These are phyloP conservation scores for Alosa alosa DNA, from an alignment of 2,113 vertebrate genomes.

Conservation along the genomic window DNA sequence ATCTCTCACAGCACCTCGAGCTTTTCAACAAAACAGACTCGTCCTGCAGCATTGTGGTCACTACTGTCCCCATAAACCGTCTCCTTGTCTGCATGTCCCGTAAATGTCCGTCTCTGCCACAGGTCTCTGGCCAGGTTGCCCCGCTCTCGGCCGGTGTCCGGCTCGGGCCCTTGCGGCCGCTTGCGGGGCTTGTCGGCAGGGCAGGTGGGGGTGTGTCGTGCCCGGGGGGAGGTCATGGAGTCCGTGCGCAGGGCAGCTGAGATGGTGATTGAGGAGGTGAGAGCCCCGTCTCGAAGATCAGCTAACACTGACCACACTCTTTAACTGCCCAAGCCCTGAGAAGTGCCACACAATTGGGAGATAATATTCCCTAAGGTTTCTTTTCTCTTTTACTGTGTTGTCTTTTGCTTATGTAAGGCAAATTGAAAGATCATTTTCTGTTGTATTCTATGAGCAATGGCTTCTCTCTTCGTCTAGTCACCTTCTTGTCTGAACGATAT, in stretches of 20 bases:
- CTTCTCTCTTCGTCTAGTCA: background rate
- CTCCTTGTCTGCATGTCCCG: background rate
- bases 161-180: constrained; percentile 63
- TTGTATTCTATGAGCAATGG: background rate
- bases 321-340: background rate
- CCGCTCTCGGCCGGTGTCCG: constrained; percentile 64
- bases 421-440: background rate
- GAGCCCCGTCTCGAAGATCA: background rate
- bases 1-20: background rate
- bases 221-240: constrained; percentile 75
- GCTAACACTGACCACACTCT: background rate
- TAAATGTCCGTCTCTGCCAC: constrained; percentile 30
- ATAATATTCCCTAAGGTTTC: background rate
- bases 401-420: background rate
- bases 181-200: constrained; percentile 70
- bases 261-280: constrained; percentile 77
- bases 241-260: constrained; percentile 62
- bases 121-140: constrained; percentile 75
- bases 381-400: background rate
- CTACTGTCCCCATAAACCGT: background rate
- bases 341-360: background rate
- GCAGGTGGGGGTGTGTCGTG: constrained; percentile 70
- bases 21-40: background rate
- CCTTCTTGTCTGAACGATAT: background rate
- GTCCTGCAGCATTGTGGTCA: background rate